These are phyloP conservation scores for Nomada fucata DNA, from an alignment of 2,888 invertebrate genomes.

Conservation along the genomic window DNA sequence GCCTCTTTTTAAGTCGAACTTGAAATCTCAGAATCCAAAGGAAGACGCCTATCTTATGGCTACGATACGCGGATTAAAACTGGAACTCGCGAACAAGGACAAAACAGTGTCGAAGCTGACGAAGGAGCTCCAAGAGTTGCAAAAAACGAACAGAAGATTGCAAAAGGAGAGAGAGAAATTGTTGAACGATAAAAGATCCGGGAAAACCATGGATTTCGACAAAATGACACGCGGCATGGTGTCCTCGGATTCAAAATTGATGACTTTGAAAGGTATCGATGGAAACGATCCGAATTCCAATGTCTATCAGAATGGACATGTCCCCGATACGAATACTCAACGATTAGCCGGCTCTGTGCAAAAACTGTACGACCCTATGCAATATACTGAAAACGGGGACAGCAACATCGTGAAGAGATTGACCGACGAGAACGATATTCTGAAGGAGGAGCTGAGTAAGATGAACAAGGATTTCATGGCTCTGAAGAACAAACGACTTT, in stretches of 20 bases:
- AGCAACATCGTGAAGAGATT: conserved; percentile 85
- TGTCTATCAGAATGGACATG: conserved; percentile 79
- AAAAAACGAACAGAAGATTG: conserved; percentile 90
- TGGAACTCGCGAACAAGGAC: conserved; percentile 90
- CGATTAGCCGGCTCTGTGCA: conserved; percentile 76
- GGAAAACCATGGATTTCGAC: conserved; percentile 66
- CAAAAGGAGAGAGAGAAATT: conserved; percentile 90
- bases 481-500: conserved; percentile 91
- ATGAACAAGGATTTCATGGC: conserved; percentile 91
- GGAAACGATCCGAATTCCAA: conserved; percentile 82
- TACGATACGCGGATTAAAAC: conserved; percentile 91
- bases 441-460: conserved; percentile 88
- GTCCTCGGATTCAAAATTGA: conserved; percentile 76
- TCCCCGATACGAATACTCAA: conserved; percentile 69
- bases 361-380: conserved; percentile 81
- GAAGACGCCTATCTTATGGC: conserved; percentile 92
- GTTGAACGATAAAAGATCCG: conserved; percentile 81
- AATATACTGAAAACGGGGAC: conserved; percentile 83
- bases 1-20: conserved; percentile 59
- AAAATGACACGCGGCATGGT: conserved; percentile 67
- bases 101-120: conserved; percentile 89
- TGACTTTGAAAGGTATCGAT: conserved; percentile 81
- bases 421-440: conserved; percentile 85
- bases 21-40: conserved; percentile 85
- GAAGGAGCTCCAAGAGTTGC: conserved; percentile 90